These are phyloP conservation scores for Pycnomerus fuliginosus DNA, from an alignment of 2,888 invertebrate species.

Conservation along the genomic window DNA sequence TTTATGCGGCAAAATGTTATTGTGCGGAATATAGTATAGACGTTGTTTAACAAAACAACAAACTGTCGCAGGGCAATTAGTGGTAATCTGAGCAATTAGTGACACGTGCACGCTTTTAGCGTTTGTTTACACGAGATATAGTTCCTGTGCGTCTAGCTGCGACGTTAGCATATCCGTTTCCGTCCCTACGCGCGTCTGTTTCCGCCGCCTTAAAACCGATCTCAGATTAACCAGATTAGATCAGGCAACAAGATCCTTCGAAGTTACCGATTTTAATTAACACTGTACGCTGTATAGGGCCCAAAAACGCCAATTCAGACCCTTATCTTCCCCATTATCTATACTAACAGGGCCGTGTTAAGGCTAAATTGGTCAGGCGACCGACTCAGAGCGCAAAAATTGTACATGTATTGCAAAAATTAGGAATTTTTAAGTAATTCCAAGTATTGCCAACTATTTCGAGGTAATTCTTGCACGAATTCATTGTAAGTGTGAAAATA, in stretches of 20 bases:
- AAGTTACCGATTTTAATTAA: slow-evolving; percentile 17
- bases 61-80: slow-evolving; percentile 26
- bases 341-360: too few relatives aligned
- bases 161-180: slow-evolving; percentile 26
- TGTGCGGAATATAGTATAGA: slow-evolving; percentile 15
- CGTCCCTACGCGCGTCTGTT: slow-evolving; percentile 22
- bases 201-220: slow-evolving; percentile 23
- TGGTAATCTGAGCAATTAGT: slow-evolving; percentile 31
- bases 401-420: too few relatives aligned
- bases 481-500: too few relatives aligned
- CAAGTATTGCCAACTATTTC: too few relatives aligned
- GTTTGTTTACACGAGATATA: slow-evolving; percentile 28
- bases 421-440: too few relatives aligned
- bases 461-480: too few relatives aligned
- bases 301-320: background rate
- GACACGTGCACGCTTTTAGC: slow-evolving; percentile 28
- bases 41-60: slow-evolving; percentile 20
- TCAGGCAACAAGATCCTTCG: slow-evolving; percentile 11
- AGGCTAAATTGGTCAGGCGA: too few relatives aligned
- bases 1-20: slow-evolving; percentile 11
- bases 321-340: background rate
- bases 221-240: slow-evolving; percentile 24
- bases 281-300: background rate
- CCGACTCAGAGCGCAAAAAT: too few relatives aligned
- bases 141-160: slow-evolving; percentile 24